Evolutionary conservation across 2,888 invertebrate species (phyloP).

Genomic region (Lepidocyrtoides sp.): DNA sequence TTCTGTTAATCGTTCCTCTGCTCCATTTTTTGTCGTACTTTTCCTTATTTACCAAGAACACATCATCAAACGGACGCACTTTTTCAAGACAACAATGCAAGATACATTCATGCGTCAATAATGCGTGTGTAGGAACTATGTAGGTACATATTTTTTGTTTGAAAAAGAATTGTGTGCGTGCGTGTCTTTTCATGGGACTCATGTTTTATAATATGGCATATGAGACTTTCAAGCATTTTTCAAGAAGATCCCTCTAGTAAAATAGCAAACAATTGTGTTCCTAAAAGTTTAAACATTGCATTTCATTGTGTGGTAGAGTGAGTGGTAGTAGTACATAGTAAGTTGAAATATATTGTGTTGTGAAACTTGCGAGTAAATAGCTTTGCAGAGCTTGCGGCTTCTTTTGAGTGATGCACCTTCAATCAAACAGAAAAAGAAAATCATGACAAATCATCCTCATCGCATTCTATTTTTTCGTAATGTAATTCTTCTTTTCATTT

Average conservation of each 20-base stretch:
- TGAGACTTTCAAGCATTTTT: neutral
- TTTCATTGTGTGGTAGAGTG: neutral
- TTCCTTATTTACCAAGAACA: slow-evolving; percentile 3
- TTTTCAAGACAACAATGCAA: slow-evolving; percentile 26
- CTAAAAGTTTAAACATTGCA: neutral
- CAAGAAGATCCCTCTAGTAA: slow-evolving; percentile 53
- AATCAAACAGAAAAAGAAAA: slow-evolving; percentile 73
- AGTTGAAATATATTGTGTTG: slow-evolving; percentile 9
- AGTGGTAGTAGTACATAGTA: too few relatives aligned
- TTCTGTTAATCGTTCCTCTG: slow-evolving; percentile 56
- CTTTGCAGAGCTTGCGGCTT: slow-evolving; percentile 51
- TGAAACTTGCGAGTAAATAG: neutral
- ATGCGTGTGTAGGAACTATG: slow-evolving; percentile 29
- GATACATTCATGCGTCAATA: slow-evolving; percentile 48
- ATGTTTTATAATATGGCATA: neutral
- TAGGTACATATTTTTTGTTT: slow-evolving; percentile 5
- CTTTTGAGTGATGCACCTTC: slow-evolving; percentile 71
- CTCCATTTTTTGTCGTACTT: slow-evolving; percentile 40
- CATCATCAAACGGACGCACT: neutral
- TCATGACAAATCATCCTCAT: slow-evolving; percentile 75
- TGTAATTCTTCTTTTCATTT: slow-evolving; percentile 53
- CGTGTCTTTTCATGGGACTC: slow-evolving; percentile 20
- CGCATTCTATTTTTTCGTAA: slow-evolving; percentile 7
- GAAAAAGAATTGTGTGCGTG: neutral
- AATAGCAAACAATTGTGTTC: slow-evolving; percentile 53